These are phyloP conservation scores for Cyanoliseus patagonus DNA, from an alignment of 2,113 vertebrate species.

Conservation along the genomic window DNA sequence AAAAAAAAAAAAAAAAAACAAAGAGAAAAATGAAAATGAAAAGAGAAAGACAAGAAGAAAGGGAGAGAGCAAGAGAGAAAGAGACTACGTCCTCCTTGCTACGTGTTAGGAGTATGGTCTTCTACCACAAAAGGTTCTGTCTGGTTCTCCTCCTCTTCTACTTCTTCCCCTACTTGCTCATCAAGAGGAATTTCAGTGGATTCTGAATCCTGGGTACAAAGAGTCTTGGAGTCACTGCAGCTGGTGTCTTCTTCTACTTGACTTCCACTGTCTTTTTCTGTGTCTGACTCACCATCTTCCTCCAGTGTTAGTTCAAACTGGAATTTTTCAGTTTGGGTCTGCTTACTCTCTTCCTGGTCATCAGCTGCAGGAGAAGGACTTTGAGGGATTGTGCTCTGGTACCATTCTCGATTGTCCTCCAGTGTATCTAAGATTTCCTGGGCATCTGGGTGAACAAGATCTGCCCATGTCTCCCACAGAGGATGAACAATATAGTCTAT, in stretches of 20 bases:
- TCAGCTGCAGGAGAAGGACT: conserved; percentile 93
- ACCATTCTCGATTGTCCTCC: conserved; percentile 99
- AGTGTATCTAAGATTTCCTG: conserved; percentile 97
- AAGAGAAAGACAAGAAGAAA: background rate
- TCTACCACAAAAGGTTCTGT: conserved; percentile 78
- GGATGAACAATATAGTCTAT: conserved; percentile 99
- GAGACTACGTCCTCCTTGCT: conserved; percentile 75
- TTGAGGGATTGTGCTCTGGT: conserved; percentile 99
- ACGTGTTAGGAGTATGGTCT: conserved; percentile 83
- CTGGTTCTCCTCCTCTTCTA: conserved; percentile 79
- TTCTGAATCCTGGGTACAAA: conserved; percentile 97
- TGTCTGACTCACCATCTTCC: conserved; percentile 95
- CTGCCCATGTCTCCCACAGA: conserved; percentile 98
- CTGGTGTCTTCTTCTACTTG: conserved; percentile 96
- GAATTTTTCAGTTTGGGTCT: conserved; percentile 93
- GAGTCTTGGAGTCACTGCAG: conserved; percentile 97
- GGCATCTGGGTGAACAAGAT: conserved; percentile 96
- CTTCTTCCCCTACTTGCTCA: conserved; percentile 90
- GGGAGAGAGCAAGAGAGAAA: background rate
- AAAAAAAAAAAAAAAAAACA: background rate
- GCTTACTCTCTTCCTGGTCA: conserved; percentile 87
- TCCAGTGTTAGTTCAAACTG: conserved; percentile 98
- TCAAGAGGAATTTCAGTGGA: conserved; percentile 96
- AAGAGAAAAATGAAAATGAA: background rate
- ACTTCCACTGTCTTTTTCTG: conserved; percentile 95